Evolutionary conservation across 2,797 vertebrate genomes (phyloP), one percentile per base, ranked within the genome.

Genomic region (Ptychadena robeensis): DNA sequence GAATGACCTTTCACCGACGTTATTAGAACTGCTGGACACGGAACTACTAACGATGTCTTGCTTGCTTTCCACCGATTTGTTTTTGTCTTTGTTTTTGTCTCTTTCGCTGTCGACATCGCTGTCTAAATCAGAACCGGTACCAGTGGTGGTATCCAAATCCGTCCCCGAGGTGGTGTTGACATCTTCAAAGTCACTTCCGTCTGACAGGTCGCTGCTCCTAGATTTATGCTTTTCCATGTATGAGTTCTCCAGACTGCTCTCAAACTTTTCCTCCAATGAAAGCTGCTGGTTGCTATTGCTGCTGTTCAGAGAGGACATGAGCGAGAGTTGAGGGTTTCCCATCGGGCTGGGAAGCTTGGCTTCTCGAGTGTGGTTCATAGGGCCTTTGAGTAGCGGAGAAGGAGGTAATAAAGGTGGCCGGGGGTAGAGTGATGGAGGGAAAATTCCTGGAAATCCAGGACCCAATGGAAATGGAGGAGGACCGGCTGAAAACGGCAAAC

Each of bases 121-220:
- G 89, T 99, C 97, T 70, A 97, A 95, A 83, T 97, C 98, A 0
- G 97, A 99, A 57, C 96, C 97, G 0, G 97, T 96, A 85, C 98
- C 98, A 0, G 97, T 98, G 73, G 96, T 99, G 79, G 97, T 98
- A 89, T 99, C 98, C 91, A 98, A 91, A 88, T 99, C 98, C 0
- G 97, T 99, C 69, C 97, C 98, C 0, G 97, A 98, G 37, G 97
- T 98, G 8, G 97, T 99, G 86, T 98, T 99, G 86, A 99, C 88
- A 0, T 99, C 97, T 93, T 99, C 97, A 14, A 98, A 96, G 92
- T 99, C 98, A 2, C 97, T 99, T 78, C 95, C 96, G 0, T 99
- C 97, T 0, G 97, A 98, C 91, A 96, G 85, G 85, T 99, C 97
- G 0, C 94, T 95, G 89, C 95, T 92, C 92, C 98, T 95, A 68